phyloP scores from a whole-genome alignment of 2,113 vertebrate genomes.

The Chunga burmeisteri region DNA sequence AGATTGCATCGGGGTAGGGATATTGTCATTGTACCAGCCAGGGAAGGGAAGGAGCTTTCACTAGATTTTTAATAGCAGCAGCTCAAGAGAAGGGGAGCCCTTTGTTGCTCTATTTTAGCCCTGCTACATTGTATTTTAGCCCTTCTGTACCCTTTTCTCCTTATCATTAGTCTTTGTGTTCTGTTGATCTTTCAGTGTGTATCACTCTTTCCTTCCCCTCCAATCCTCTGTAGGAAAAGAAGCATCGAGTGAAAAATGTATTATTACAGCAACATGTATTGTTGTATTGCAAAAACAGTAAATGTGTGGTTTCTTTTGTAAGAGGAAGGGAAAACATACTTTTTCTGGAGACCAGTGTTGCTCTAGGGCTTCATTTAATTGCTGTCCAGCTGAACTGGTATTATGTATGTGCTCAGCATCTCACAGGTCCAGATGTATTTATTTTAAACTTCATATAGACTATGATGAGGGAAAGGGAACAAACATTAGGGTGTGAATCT shows the following conservation, averaged over 20 bases:
- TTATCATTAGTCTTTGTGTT: not conserved
- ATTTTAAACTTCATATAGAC: not conserved
- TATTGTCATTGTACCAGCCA: not conserved
- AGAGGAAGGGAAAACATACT: not conserved
- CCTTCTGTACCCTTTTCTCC: not conserved
- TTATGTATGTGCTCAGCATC: not conserved
- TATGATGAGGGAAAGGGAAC: not conserved
- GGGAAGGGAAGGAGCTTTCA: not conserved
- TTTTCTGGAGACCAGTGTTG: not conserved
- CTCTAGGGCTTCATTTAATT: conserved; percentile 13
- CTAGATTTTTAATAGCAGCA: not conserved
- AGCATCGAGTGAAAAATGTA: not conserved
- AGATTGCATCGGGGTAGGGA: not conserved
- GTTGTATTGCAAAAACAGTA: not conserved
- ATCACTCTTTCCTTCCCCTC: not conserved
- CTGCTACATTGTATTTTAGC: not conserved
- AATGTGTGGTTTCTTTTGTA: not conserved
- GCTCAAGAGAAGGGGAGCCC: not conserved
- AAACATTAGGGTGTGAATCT: not conserved
- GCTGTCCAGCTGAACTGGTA: not conserved
- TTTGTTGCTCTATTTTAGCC: not conserved
- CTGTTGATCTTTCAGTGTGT: not conserved
- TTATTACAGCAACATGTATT: not conserved
- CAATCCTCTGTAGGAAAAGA: not conserved
- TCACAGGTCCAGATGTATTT: not conserved